A percentile compares a stretch with the other conserved stretches of the same genome.
Conservation (phyloP, 1,140 invertebrate genomes). For the Nylanderia fulva region DNA sequence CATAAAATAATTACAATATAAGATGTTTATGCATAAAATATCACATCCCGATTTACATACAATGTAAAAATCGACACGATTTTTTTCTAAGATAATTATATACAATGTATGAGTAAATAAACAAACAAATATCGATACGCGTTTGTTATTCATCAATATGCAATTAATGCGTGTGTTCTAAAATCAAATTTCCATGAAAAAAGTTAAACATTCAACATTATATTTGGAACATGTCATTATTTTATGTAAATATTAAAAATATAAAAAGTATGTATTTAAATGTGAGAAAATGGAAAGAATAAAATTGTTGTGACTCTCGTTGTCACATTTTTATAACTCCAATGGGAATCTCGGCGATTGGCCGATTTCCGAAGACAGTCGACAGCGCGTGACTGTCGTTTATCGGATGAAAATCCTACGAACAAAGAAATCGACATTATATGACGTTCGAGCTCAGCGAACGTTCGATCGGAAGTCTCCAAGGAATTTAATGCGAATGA, state of each 20-base stretch:
- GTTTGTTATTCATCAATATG: not conserved
- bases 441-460: slow-evolving; percentile 70
- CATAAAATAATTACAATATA: not conserved
- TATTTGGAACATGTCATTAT: not conserved
- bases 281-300: slow-evolving; percentile 14
- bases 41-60: not conserved
- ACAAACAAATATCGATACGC: not conserved
- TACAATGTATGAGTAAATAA: not conserved
- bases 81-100: not conserved
- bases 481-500: slow-evolving; percentile 74
- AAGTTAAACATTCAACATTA: not conserved
- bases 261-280: not conserved
- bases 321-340: slow-evolving; percentile 52
- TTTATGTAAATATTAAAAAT: not conserved
- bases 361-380: slow-evolving; percentile 51
- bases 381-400: slow-evolving; percentile 55
- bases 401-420: slow-evolving; percentile 61
- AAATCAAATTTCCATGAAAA: not conserved
- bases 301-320: slow-evolving; percentile 55
- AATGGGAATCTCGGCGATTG: slow-evolving; percentile 52
- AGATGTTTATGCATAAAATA: not conserved
- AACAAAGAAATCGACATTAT: slow-evolving; percentile 73
- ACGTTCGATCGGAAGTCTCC: slow-evolving; percentile 67
- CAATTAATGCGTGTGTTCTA: not conserved
- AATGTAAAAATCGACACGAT: not conserved